Conservation (phyloP, 1,140 invertebrate species). For the Procambarus virginalis region DNA sequence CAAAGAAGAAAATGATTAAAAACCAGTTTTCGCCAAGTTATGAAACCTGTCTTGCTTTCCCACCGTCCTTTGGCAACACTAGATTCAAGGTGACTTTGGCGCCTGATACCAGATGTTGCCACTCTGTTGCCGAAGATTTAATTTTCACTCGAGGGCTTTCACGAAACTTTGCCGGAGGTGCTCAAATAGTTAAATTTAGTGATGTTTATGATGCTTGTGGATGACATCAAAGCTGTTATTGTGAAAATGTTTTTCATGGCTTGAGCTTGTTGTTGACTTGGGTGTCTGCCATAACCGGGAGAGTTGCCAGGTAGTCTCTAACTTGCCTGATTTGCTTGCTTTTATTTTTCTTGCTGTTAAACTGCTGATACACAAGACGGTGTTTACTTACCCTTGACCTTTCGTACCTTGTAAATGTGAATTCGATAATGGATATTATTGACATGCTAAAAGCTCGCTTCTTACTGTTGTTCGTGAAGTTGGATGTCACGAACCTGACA, state of each 20-base stretch:
- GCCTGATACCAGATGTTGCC: slow-evolving; percentile 50
- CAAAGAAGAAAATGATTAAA: no score
- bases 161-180: no score
- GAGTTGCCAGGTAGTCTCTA: slow-evolving; percentile 21
- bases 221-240: not conserved
- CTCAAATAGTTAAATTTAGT: no score
- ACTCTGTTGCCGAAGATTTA: not conserved
- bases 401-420: no score
- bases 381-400: no score
- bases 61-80: slow-evolving; percentile 37
- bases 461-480: no score
- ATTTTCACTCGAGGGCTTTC: no score
- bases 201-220: not conserved
- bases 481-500: no score
- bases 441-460: no score
- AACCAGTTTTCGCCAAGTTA: no score
- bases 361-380: no score
- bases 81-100: slow-evolving; percentile 60
- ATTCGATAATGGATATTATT: no score
- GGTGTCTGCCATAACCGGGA: slow-evolving; percentile 43
- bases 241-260: slow-evolving; percentile 31
- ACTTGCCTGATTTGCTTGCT: slow-evolving; percentile 16
- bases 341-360: slow-evolving; percentile 4
- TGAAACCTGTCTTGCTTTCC: not conserved
- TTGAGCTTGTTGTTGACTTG: slow-evolving; percentile 62